Evolutionary conservation across 2,888 invertebrate species (phyloP).

Genomic region (Apoda limacodes): DNA sequence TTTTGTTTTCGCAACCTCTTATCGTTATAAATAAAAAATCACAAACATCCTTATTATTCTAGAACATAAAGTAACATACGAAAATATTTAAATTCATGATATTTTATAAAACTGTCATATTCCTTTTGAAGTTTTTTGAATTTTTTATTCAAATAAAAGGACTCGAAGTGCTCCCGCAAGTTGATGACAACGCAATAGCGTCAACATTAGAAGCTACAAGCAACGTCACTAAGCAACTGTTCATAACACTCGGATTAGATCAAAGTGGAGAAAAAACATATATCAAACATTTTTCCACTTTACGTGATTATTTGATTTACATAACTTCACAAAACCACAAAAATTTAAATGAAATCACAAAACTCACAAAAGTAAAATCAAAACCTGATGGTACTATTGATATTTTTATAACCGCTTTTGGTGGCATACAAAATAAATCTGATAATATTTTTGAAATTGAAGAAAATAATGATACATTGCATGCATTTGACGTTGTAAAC

Average conservation of each 20-base stretch:
- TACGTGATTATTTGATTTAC: slow-evolving; percentile 36
- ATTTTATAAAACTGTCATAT: no score
- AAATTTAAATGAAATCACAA: slow-evolving; percentile 29
- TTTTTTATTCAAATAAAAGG: no score
- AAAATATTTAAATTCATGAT: no score
- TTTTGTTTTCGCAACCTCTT: no score
- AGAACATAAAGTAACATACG: no score
- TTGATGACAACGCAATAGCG: slow-evolving; percentile 25
- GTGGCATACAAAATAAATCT: slow-evolving; percentile 34
- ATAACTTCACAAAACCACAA: slow-evolving; percentile 31
- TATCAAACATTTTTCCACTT: slow-evolving; percentile 28
- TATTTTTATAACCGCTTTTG: slow-evolving; percentile 30
- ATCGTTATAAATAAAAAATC: no score
- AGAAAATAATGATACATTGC: slow-evolving; percentile 14
- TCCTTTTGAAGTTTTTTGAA: no score
- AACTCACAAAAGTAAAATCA: slow-evolving; percentile 25
- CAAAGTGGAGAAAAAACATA: slow-evolving; percentile 22
- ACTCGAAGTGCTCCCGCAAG: slow-evolving; percentile 24
- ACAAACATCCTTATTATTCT: no score
- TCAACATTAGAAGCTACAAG: slow-evolving; percentile 26
- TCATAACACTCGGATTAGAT: slow-evolving; percentile 28
- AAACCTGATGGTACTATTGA: slow-evolving; percentile 26
- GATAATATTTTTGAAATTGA: slow-evolving; percentile 18
- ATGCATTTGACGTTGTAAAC: slow-evolving; percentile 19
- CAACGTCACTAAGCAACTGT: slow-evolving; percentile 32